Evolutionary conservation across 2,797 vertebrate species (phyloP).

Genomic region (Mus caroli): DNA sequence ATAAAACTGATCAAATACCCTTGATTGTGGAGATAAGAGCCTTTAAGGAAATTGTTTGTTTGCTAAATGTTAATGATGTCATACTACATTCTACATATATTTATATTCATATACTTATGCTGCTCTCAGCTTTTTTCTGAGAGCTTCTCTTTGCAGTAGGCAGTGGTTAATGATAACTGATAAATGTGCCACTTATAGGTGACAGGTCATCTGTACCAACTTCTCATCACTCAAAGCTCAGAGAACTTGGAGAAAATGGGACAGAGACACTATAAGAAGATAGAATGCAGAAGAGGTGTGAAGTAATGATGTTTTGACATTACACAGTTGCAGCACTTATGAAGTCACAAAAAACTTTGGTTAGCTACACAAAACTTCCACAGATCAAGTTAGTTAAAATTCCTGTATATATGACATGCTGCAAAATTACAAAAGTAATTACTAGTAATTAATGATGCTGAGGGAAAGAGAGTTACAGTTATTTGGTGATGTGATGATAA

Average conservation of each 20-base stretch:
- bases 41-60: neutral
- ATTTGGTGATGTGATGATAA: neutral
- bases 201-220: neutral
- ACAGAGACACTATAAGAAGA: neutral
- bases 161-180: neutral
- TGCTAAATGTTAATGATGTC: neutral
- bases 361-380: neutral
- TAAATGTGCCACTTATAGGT: neutral
- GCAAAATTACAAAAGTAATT: neutral
- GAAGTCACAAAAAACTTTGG: neutral
- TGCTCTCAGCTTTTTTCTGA: neutral
- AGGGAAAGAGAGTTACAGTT: too few species aligned
- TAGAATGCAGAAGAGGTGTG: too few species aligned
- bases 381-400: neutral
- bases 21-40: neutral
- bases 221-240: neutral
- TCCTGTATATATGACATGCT: neutral
- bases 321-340: neutral
- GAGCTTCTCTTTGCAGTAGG: neutral
- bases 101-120: neutral
- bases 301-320: neutral
- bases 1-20: neutral
- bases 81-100: neutral
- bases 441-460: neutral
- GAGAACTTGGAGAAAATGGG: neutral